Evolutionary conservation across 2,797 vertebrate species (phyloP).

Genomic region (Chrysocyon brachyurus): DNA sequence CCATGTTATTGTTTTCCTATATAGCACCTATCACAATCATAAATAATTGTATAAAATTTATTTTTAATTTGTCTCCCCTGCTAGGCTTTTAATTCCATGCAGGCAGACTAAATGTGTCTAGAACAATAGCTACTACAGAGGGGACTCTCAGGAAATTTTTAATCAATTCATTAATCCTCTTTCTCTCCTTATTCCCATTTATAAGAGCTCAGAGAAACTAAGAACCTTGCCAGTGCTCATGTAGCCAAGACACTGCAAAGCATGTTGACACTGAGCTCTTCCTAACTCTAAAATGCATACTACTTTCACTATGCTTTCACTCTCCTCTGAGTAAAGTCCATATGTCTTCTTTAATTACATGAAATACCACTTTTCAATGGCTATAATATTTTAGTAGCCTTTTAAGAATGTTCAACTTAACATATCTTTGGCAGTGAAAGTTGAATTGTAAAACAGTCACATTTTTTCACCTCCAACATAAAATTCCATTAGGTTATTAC

Average conservation of each 20-base stretch:
- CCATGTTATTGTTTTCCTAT: neutral
- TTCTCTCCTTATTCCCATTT: neutral
- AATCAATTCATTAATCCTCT: neutral
- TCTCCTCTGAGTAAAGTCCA: neutral
- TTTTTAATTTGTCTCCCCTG: constrained; percentile 9
- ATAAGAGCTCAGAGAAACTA: neutral
- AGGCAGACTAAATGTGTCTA: neutral
- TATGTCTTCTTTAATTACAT: constrained; percentile 24
- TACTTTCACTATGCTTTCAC: neutral
- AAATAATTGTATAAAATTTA: constrained; percentile 47
- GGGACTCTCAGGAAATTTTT: neutral
- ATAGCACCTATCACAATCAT: neutral
- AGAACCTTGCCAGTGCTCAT: neutral
- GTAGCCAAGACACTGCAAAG: neutral
- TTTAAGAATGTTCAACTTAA: constrained; percentile 50
- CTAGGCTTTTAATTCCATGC: neutral
- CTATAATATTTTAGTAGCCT: neutral
- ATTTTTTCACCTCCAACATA: constrained; percentile 62
- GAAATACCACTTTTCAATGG: constrained; percentile 25
- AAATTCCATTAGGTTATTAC: constrained; percentile 56
- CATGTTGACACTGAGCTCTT: neutral
- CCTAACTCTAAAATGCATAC: neutral
- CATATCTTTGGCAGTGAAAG: constrained; percentile 57
- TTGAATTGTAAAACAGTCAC: constrained; percentile 51
- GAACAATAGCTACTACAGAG: neutral